A percentile compares a stretch with the other conserved stretches of the same genome.
phyloP scores from a whole-genome alignment of 2,113 vertebrate species.

The Coturnix japonica region DNA sequence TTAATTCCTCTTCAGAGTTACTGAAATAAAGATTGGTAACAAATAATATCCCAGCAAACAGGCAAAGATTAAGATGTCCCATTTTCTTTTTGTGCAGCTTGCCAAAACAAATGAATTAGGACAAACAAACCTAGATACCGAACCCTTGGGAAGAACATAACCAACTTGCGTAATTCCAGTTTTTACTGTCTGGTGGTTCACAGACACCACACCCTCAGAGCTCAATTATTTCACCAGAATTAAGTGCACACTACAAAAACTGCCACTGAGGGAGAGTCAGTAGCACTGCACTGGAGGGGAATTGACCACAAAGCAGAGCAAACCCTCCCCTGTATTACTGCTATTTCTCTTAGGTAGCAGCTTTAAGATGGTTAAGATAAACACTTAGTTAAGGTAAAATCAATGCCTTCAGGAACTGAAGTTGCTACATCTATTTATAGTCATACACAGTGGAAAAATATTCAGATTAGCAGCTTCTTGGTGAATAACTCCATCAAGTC shows the following conservation, averaged over 20 bases:
- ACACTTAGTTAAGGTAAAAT: not conserved
- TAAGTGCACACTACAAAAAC: not conserved
- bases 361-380: not conserved
- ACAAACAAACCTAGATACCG: constrained; percentile 23
- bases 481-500: not conserved
- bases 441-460: not conserved
- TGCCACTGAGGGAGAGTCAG: not conserved
- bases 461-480: not conserved
- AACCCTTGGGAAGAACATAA: not conserved
- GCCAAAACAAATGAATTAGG: constrained; percentile 29
- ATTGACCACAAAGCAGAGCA: not conserved
- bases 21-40: not conserved
- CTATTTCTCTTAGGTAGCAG: not conserved
- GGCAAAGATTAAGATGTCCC: not conserved
- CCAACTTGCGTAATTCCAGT: not conserved
- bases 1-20: not conserved
- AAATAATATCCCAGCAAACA: not conserved
- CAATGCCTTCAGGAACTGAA: not conserved
- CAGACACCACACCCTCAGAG: not conserved
- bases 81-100: constrained; percentile 10
- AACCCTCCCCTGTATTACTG: not conserved
- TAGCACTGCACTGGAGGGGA: not conserved
- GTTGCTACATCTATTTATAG: not conserved
- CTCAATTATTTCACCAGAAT: not conserved
- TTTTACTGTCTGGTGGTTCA: not conserved